Base-by-base conservation (phyloP, 1,140 invertebrate species). In the Trinorchestia longiramus region DNA sequence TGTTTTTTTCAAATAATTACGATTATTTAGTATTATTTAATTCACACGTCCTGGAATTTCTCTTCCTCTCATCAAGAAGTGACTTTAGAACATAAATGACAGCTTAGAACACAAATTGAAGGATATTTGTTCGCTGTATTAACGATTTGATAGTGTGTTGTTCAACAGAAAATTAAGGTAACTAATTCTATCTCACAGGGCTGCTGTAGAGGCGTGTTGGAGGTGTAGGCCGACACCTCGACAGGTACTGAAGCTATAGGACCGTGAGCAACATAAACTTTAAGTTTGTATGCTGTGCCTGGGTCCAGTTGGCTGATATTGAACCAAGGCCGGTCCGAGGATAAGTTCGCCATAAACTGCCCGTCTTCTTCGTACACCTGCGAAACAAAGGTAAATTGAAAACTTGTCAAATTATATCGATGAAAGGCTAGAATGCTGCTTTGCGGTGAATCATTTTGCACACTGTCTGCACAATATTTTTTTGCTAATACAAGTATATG, bases 291-390 rank as follows among this genome's bases (percentile, higher is more conserved):
- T 6, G 47, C 77, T 1, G 95, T 95, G 77, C 95, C 95, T 1
- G 95, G 95, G 57, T 95, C 95, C 11, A 95, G 95, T 40, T 87
- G 47, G 42, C 95, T 95, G 42, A 95, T 87, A n/a, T 95, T 95
- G 95, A 95, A 95, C 42, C 57, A 62, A 40, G 95, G 95, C 77
- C 47, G 3, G 57, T 40, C 57, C 19, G 95, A 95, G 3, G 95
- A 62, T n/a, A 95, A 42, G 42, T 95, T 95, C 23, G 47, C 47
- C 47, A 47, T 62, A 3, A 95, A 53, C 3, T 53, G 44, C 57
- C 57, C 57, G 47, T 95, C 57, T 47, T 95, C 47, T 43, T 62
- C 47, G 47, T 95, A 95, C 19, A 95, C 47, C 95, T 95, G 94
- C 23, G 43, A 95, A 40, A 47, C 8, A 95, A 95, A 47, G n/a